phyloP scores from a whole-genome alignment of 2,113 vertebrate species.

The Xiphophorus hellerii region DNA sequence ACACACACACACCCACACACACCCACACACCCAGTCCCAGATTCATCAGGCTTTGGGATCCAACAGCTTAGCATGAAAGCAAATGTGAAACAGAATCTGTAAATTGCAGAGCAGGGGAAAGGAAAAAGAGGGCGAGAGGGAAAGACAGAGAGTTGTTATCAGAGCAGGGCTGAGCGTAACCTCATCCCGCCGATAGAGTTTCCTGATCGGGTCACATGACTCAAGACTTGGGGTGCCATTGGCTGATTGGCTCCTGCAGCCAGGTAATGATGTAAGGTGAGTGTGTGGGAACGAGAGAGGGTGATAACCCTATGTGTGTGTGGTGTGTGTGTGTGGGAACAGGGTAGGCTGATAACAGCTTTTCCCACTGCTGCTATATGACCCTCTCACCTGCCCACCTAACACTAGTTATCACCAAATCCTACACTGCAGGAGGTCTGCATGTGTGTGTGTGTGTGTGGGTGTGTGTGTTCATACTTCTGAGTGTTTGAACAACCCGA shows the following conservation, averaged over 20 bases:
- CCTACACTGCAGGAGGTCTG: conserved; percentile 77
- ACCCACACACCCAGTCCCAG: conserved; percentile 16
- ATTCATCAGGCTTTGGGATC: conserved; percentile 88
- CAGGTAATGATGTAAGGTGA: conserved; percentile 99
- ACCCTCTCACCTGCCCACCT: conserved; percentile 83
- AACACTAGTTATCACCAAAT: conserved; percentile 93
- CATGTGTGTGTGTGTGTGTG: conserved; percentile 4
- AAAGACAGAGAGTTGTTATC: conserved; percentile 90
- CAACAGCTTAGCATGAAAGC: conserved; percentile 93
- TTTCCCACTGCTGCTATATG: conserved; percentile 90
- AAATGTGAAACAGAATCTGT: conserved; percentile 98
- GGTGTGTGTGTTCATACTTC: conserved; percentile 3
- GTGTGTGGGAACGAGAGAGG: conserved; percentile 98
- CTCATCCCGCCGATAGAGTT: conserved; percentile 91
- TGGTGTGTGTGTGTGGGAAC: conserved; percentile 87
- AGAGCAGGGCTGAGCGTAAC: conserved; percentile 91
- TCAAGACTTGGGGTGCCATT: conserved; percentile 80
- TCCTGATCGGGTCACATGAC: conserved; percentile 97
- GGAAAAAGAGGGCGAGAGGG: conserved; percentile 49
- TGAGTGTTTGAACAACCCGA: conserved; percentile 35
- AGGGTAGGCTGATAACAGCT: conserved; percentile 91
- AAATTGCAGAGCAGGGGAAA: conserved; percentile 93
- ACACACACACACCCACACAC: background rate
- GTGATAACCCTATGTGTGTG: conserved; percentile 80
- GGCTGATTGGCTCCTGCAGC: conserved; percentile 87